Evolutionary conservation across 2,113 vertebrate species (phyloP).

Genomic region (Lanius collurio): DNA sequence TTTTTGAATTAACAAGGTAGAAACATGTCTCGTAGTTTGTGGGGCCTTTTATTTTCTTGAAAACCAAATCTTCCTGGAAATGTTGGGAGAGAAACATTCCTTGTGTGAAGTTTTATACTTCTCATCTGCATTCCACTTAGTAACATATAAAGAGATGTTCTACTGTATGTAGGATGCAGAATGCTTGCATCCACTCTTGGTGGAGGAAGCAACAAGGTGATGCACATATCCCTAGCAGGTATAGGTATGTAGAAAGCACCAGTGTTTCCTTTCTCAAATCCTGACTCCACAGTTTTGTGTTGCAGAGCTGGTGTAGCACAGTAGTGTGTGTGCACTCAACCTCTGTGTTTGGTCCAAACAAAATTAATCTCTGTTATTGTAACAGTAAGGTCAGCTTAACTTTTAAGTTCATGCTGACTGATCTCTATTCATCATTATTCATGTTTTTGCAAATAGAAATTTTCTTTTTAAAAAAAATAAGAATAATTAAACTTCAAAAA

Average conservation of each 20-base stretch:
- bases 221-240: neutral
- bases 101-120: accelerated
- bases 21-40: neutral
- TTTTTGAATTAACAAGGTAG: neutral
- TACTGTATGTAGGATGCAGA: accelerated
- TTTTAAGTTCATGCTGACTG: neutral
- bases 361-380: neutral
- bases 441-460: neutral
- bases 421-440: neutral
- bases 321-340: neutral
- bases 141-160: neutral
- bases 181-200: neutral
- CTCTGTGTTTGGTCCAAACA: neutral
- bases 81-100: neutral
- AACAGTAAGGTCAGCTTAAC: neutral
- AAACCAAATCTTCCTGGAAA: neutral
- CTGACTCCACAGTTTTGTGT: neutral
- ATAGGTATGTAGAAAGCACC: accelerated
- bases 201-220: neutral
- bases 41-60: neutral
- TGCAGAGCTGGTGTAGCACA: neutral
- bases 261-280: neutral
- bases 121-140: neutral
- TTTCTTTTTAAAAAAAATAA: neutral
- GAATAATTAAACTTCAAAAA: neutral